Evolutionary conservation across 2,113 vertebrate genomes (phyloP).

Genomic region (Forbesichthys agassizii): DNA sequence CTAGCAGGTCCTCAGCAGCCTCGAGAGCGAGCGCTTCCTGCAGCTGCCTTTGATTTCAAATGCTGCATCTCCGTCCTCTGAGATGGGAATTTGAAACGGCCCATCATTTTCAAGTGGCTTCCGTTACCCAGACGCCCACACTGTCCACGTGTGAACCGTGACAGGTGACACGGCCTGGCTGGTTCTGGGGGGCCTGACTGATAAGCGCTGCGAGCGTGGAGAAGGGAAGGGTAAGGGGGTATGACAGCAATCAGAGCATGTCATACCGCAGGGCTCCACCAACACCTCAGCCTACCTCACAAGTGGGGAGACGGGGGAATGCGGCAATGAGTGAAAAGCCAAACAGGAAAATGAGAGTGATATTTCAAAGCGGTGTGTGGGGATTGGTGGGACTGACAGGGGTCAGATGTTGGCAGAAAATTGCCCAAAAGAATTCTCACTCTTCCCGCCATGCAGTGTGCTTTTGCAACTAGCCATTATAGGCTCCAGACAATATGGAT

Average conservation of each 20-base stretch:
- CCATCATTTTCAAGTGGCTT: not conserved
- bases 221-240: constrained; percentile 60
- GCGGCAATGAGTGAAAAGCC: too few species aligned
- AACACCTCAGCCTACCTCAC: constrained; percentile 56
- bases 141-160: constrained; percentile 38
- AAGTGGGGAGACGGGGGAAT: constrained; percentile 14
- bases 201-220: constrained; percentile 47
- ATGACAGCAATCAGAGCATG: constrained; percentile 53
- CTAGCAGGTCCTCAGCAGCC: constrained; percentile 23
- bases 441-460: constrained; percentile 40
- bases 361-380: constrained; percentile 4
- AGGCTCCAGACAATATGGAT: constrained; percentile 35
- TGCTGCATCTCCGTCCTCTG: constrained; percentile 34
- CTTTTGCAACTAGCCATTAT: constrained; percentile 51
- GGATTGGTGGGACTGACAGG: not conserved
- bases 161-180: constrained; percentile 17
- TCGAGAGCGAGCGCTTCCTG: constrained; percentile 21
- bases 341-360: too few species aligned
- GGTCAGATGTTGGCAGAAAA: constrained; percentile 34
- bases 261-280: constrained; percentile 58
- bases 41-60: constrained; percentile 35
- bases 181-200: constrained; percentile 56
- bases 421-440: constrained; percentile 49
- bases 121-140: constrained; percentile 19
- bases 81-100: constrained; percentile 53